These are phyloP conservation scores for Drosophila sp. DNA, from an alignment of 1,140 invertebrate species.

Conservation along the genomic window DNA sequence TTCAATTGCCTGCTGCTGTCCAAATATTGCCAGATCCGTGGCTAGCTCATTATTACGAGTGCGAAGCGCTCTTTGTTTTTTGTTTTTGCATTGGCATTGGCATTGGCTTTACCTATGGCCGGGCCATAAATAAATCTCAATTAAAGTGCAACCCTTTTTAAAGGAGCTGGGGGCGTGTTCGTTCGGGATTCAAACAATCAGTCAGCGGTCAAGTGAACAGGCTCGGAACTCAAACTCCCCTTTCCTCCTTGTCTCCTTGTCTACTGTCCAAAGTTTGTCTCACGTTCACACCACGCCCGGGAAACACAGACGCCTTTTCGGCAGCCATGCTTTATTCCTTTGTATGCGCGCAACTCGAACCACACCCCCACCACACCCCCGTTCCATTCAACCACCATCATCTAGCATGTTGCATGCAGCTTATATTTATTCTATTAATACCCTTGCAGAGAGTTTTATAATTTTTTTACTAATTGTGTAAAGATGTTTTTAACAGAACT, in stretches of 20 bases:
- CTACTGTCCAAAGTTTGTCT: slow-evolving; percentile 21
- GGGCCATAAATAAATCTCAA: slow-evolving; percentile 79
- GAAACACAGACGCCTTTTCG: slow-evolving; percentile 41
- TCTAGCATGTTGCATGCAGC: slow-evolving; percentile 20
- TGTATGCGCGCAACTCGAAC: slow-evolving; percentile 27
- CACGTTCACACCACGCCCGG: slow-evolving; percentile 59
- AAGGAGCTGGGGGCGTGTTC: slow-evolving; percentile 39
- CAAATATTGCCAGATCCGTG: slow-evolving; percentile 73
- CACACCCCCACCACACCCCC: no score
- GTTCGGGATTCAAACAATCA: slow-evolving; percentile 62
- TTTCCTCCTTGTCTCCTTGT: background rate
- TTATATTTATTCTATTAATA: background rate
- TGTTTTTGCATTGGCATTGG: slow-evolving; percentile 38
- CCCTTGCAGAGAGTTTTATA: background rate
- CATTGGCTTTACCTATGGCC: slow-evolving; percentile 31
- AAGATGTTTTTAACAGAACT: no score
- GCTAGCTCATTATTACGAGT: slow-evolving; percentile 66
- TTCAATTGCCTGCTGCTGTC: slow-evolving; percentile 70
- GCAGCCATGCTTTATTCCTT: slow-evolving; percentile 72
- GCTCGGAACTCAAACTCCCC: slow-evolving; percentile 19
- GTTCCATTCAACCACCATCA: background rate
- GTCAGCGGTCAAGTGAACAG: slow-evolving; percentile 54
- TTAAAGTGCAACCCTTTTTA: slow-evolving; percentile 75
- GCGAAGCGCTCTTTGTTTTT: slow-evolving; percentile 66
- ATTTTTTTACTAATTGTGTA: background rate